Conservation (phyloP, 2,113 vertebrate genomes). For the Oenanthe oenanthe region DNA sequence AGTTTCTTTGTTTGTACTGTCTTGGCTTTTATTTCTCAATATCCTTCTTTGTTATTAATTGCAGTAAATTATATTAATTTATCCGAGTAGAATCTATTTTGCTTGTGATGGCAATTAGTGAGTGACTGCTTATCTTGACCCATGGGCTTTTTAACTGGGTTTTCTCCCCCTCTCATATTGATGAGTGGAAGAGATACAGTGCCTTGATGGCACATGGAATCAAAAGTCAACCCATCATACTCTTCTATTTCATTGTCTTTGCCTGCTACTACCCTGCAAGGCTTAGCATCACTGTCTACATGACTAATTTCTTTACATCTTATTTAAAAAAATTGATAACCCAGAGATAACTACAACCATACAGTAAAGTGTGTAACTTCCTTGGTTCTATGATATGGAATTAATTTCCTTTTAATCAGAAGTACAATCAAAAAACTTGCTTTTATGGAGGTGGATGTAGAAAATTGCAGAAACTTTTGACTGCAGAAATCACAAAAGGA, state of each 20-base stretch:
- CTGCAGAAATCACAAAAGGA: not conserved
- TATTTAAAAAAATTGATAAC: not conserved
- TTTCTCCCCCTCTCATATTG: not conserved
- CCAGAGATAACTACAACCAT: not conserved
- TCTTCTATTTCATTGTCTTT: not conserved
- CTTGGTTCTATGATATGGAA: not conserved
- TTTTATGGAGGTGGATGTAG: not conserved
- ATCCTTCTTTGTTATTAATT: not conserved
- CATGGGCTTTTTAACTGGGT: not conserved
- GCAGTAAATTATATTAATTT: not conserved
- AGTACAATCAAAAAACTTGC: fast-evolving
- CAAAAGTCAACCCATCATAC: not conserved
- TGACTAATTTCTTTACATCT: not conserved
- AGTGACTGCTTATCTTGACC: not conserved
- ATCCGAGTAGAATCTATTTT: not conserved
- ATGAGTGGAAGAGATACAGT: not conserved
- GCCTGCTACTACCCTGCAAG: not conserved
- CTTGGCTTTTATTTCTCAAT: not conserved
- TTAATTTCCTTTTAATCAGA: not conserved
- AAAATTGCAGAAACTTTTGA: not conserved
- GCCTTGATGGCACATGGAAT: not conserved
- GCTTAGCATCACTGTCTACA: not conserved
- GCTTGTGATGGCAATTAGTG: not conserved
- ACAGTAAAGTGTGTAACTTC: not conserved
- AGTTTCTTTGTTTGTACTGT: not conserved